phyloP scores from a whole-genome alignment of 2,113 vertebrate genomes.

The Cichladusa arquata region DNA sequence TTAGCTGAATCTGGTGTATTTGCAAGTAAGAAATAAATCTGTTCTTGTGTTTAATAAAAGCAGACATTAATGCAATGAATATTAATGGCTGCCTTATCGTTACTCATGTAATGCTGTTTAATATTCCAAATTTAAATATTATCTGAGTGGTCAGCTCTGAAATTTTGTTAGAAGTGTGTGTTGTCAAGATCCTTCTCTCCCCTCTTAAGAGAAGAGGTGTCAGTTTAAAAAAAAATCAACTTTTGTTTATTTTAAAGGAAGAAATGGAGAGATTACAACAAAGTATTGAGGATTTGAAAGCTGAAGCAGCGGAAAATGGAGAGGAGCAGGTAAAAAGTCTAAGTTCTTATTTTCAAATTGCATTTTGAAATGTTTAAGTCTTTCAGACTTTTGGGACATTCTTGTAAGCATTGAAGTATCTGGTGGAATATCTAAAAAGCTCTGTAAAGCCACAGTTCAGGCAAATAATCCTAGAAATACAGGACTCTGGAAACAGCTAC shows the following conservation, averaged over 20 bases:
- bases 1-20: not conserved
- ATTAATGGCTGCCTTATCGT: not conserved
- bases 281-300: slow-evolving; percentile 85
- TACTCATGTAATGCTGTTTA: not conserved
- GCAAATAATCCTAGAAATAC: not conserved
- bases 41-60: not conserved
- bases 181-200: not conserved
- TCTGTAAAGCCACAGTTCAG: not conserved
- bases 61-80: not conserved
- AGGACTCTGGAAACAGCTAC: not conserved
- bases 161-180: not conserved
- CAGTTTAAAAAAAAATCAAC: not conserved
- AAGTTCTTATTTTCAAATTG: not conserved
- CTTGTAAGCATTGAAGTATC: not conserved
- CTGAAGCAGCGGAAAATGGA: slow-evolving; percentile 70
- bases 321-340: slow-evolving; percentile 81
- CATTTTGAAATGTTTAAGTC: not conserved
- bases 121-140: not conserved
- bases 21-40: not conserved
- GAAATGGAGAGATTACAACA: slow-evolving; percentile 92
- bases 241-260: slow-evolving; percentile 76
- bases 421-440: not conserved
- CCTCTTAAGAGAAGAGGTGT: not conserved
- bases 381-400: not conserved
- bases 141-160: not conserved